Evolutionary conservation across 2,113 vertebrate species (phyloP).

Genomic region (Strix aluco): DNA sequence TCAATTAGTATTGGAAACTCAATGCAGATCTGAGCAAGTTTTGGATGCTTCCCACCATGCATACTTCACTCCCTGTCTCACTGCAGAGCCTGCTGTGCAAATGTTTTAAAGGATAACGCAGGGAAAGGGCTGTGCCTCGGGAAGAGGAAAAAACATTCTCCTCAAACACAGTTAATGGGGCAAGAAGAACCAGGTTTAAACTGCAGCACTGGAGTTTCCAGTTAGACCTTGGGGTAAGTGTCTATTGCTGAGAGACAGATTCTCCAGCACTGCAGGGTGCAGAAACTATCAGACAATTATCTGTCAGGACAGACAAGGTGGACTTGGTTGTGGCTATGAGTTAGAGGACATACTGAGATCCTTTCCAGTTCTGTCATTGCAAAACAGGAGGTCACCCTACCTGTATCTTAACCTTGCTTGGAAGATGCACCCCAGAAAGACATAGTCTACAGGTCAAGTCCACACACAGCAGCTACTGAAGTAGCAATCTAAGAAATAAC

Average conservation of each 20-base stretch:
- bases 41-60: slow-evolving; percentile 13
- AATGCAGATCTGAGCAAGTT: background rate
- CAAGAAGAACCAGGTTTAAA: background rate
- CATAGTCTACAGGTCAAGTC: background rate
- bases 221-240: background rate
- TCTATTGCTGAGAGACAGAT: background rate
- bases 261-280: background rate
- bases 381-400: background rate
- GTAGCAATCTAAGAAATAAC: background rate
- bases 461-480: background rate
- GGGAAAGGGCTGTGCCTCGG: background rate
- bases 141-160: background rate
- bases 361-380: background rate
- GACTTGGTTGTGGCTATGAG: background rate
- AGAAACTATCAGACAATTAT: background rate
- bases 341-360: background rate
- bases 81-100: slow-evolving; percentile 23
- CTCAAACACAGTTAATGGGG: background rate
- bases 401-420: background rate
- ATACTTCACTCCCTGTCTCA: slow-evolving; percentile 23
- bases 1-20: background rate
- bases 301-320: background rate
- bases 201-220: background rate
- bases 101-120: background rate
- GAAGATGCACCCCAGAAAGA: background rate